Evolutionary conservation across 2,888 invertebrate genomes (phyloP).

Genomic region (Cremastinae sp.): DNA sequence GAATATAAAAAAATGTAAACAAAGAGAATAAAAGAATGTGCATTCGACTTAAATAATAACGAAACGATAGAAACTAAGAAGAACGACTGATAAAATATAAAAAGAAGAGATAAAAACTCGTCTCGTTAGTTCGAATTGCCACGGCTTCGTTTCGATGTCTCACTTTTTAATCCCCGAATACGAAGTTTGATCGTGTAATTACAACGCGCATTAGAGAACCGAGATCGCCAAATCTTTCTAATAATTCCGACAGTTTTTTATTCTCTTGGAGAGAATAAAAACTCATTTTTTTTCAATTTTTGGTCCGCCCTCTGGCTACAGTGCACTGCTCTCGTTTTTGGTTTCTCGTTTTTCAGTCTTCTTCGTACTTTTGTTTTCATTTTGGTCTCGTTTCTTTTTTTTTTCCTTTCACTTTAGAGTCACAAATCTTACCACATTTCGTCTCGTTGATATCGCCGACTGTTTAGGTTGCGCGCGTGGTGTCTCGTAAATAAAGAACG

Average conservation of each 20-base stretch:
- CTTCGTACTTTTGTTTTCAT: conserved; percentile 24
- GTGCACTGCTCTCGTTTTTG: conserved; percentile 76
- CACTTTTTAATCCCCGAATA: conserved; percentile 25
- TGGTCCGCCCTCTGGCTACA: conserved; percentile 73
- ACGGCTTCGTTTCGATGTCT: conserved; percentile 4
- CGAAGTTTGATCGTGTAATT: conserved; percentile 29
- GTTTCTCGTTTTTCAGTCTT: conserved; percentile 41
- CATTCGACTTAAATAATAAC: conserved; percentile 30
- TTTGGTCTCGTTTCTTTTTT: conserved; percentile 26
- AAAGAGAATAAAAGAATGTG: conserved; percentile 39
- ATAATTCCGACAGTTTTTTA: conserved; percentile 62
- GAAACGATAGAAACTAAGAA: conserved; percentile 40
- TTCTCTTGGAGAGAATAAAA: conserved; percentile 47
- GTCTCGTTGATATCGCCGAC: conserved; percentile 68
- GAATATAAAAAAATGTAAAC: neutral
- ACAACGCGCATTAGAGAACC: conserved; percentile 61
- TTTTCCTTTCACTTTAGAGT: conserved; percentile 26
- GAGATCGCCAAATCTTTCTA: conserved; percentile 69
- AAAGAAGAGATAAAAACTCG: conserved; percentile 52
- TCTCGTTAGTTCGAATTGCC: conserved; percentile 41
- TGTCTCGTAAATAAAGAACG: conserved; percentile 58
- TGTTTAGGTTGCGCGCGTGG: conserved; percentile 67
- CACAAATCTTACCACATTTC: conserved; percentile 72
- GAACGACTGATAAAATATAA: conserved; percentile 46
- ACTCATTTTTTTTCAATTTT: conserved; percentile 35